Evolutionary conservation across 2,888 invertebrate genomes (phyloP).

Genomic region (Chouioia cunea): DNA sequence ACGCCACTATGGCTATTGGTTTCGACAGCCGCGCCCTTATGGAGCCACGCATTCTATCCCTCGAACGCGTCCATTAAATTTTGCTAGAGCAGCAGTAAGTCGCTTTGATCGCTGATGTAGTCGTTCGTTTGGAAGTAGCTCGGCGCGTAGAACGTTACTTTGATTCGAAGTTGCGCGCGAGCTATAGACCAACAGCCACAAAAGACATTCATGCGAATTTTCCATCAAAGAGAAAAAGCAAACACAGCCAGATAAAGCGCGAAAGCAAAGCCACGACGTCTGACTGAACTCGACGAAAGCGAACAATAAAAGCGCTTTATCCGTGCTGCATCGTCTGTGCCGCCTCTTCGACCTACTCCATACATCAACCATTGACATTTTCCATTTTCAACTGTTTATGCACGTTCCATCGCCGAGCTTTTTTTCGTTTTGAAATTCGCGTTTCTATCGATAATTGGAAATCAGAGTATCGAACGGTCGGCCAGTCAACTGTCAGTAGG

Average conservation of each 20-base stretch:
- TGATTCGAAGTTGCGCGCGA: too few relatives aligned
- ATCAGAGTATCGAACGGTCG: too few relatives aligned
- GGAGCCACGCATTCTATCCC: background rate
- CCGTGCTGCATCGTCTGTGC: slow-evolving; percentile 30
- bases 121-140: slow-evolving; percentile 32
- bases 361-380: slow-evolving; percentile 27
- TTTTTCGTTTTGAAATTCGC: too few relatives aligned
- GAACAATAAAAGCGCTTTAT: slow-evolving; percentile 45
- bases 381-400: background rate
- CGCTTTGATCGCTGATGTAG: slow-evolving; percentile 33
- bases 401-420: too few relatives aligned
- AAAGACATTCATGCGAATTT: slow-evolving; percentile 37
- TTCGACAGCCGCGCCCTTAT: too few relatives aligned
- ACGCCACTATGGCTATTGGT: too few relatives aligned
- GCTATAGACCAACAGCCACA: too few relatives aligned
- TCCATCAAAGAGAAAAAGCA: slow-evolving; percentile 16
- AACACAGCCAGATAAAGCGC: slow-evolving; percentile 7
- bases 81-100: slow-evolving; percentile 17
- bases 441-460: too few relatives aligned
- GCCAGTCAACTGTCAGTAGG: too few relatives aligned
- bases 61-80: slow-evolving; percentile 9
- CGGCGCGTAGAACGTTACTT: too few relatives aligned
- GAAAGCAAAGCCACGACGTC: background rate
- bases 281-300: background rate
- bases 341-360: background rate